These are phyloP conservation scores for Phylloscopus trochiloides DNA, from an alignment of 2,113 vertebrate genomes.

Conservation along the genomic window DNA sequence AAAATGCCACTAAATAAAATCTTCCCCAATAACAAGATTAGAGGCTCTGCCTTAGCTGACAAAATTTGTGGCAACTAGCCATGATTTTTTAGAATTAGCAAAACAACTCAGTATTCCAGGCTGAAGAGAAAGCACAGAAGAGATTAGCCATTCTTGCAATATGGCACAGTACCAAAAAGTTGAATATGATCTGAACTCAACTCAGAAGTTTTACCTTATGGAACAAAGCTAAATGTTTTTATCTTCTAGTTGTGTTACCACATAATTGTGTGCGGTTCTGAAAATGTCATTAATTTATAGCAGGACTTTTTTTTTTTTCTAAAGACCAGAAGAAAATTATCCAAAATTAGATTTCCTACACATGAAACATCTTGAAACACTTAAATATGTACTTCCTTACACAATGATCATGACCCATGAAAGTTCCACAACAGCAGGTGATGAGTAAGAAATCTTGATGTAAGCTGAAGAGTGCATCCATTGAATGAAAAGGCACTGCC, in stretches of 20 bases:
- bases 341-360: not conserved
- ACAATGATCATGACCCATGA: not conserved
- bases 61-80: not conserved
- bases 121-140: not conserved
- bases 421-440: not conserved
- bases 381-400: not conserved
- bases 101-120: not conserved
- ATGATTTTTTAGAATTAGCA: not conserved
- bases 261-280: not conserved
- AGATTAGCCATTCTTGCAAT: not conserved
- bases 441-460: not conserved
- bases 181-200: not conserved
- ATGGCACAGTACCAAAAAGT: not conserved
- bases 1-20: not conserved
- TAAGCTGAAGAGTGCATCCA: not conserved
- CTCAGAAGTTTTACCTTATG: not conserved
- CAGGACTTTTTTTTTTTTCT: not conserved
- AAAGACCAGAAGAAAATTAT: not conserved
- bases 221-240: not conserved
- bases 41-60: not conserved
- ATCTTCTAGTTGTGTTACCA: not conserved
- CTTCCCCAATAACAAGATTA: not conserved
- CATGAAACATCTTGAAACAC: not conserved
- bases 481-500: not conserved
- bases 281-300: not conserved